Evolutionary conservation across 2,113 vertebrate species (phyloP).

Genomic region (Falcunculus frontatus): DNA sequence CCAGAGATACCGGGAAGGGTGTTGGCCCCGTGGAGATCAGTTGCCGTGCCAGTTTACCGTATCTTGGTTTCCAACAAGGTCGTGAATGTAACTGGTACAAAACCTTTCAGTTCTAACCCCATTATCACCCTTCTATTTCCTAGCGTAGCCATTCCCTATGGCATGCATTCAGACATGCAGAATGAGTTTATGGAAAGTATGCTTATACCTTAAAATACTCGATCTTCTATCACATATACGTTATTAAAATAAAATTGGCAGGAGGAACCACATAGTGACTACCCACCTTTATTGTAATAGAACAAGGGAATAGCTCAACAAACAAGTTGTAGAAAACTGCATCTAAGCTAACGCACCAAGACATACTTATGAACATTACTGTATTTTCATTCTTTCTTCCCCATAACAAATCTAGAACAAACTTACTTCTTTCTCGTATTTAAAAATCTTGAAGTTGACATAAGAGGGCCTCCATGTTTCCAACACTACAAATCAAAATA

Average conservation of each 20-base stretch:
- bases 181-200: background rate
- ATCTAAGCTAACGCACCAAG: background rate
- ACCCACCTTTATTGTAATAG: background rate
- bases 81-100: background rate
- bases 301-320: background rate
- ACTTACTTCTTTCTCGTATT: background rate
- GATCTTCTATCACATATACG: background rate
- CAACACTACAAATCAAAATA: background rate
- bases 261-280: background rate
- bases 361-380: background rate
- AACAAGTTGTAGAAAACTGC: background rate
- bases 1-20: background rate
- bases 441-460: background rate
- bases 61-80: background rate
- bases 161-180: background rate
- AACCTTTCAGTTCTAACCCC: background rate
- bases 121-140: background rate
- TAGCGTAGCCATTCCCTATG: accelerated
- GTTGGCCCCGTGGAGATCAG: background rate
- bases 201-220: background rate
- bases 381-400: background rate
- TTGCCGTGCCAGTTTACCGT: background rate
- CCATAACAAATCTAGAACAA: background rate
- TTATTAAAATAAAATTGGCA: background rate
- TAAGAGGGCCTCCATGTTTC: background rate